Base-by-base conservation (phyloP, 2,888 invertebrate genomes). In the Acanthosepion esculentum region DNA sequence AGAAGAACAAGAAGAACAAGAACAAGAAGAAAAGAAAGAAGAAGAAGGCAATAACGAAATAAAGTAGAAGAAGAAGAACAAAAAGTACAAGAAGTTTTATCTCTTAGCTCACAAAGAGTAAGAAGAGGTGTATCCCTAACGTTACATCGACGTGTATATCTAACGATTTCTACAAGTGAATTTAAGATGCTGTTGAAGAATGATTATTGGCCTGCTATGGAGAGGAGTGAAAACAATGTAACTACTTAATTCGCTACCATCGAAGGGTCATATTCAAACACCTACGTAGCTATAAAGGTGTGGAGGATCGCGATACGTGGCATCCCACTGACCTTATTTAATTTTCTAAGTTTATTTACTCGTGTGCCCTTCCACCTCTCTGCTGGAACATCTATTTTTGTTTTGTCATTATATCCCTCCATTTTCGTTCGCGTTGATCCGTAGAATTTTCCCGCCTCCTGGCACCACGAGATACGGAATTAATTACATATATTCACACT, bases 291-390 rank as follows among this genome's bases (percentile, higher is more conserved):
- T 78, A 18, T 78, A 78, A 78, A 78, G 78, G 18, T 15, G 6
- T 33, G 15, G 18, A 78, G 33, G 18, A n/a, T 78, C n/a, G 15
- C 12, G 4, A n/a, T n/a, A 78, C n/a, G 6, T 33, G n/a, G n/a
- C n/a, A 78, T 78, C 78, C 78, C n/a, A 78, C 78, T 78, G 78
- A n/a, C 78, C 78, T 78, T 78, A 78, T 78, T 41, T 78, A 78
- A n/a, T 78, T 33, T 78, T 78, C 59, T 23, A n/a, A 78, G 78
- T 78, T 78, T 78, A 78, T 78, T 33, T n/a, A 12, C 78, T n/a
- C 6, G 78, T 15, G 18, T 33, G 78, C 78, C 78, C 78, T 78
- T 78, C 23, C 78, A 78, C 78, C 78, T n/a, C 78, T 78, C 78
- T n/a, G n/a, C 15, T 78, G n/a, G 78, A 78, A 78, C 5, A 33